Base-by-base conservation (phyloP, 1,140 invertebrate species). In the Gonioctena quinquepunctata region DNA sequence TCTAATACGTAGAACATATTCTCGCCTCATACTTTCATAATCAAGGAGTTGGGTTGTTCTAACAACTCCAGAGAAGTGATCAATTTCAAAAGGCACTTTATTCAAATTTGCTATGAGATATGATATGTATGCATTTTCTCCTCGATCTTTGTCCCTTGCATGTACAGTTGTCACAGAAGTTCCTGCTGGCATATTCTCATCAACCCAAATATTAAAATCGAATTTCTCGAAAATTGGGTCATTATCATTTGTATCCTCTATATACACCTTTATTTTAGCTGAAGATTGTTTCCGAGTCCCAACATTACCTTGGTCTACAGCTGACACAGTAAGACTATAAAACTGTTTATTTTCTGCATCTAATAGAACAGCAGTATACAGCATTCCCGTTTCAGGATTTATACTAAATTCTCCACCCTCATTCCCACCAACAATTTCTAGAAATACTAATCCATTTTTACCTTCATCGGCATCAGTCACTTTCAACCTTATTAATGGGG, bases 121-220 rank as follows among this genome's bases (percentile, higher is more conserved):
- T 0, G 94, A 96, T 73, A 99, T 92, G 83, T 96, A 95, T 13
- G 95, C 94, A 84, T 99, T 99, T 79, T 98, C 96, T 1, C 94
- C 95, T 2, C 91, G 91, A 83, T 99, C 97, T 13, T 85, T 89
- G 82, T 99, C 97, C 54, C 88, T 89, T 0, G 96, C 97, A 16
- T 88, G 87, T 0, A 97, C 90, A 75, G 91, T 93, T 1, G 91
- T 90, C 1, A 98, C 94, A 2, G 89, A 88, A 0, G 92, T 91
- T 0, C 95, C 95, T 1, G 91, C 87, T 0, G 94, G 90, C 81
- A 96, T 91, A 82, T 98, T 98, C 83, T 99, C 96, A 63, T 94
- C 89, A 1, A 94, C 82, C 72, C 82, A 87, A 0, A 93, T 89
- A 21, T 88, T 86, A 82, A 88, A 85, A 70, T 90, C 88, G 6